phyloP scores from a whole-genome alignment of 64 coral and sea anemone species.

The Actinia equina region DNA sequence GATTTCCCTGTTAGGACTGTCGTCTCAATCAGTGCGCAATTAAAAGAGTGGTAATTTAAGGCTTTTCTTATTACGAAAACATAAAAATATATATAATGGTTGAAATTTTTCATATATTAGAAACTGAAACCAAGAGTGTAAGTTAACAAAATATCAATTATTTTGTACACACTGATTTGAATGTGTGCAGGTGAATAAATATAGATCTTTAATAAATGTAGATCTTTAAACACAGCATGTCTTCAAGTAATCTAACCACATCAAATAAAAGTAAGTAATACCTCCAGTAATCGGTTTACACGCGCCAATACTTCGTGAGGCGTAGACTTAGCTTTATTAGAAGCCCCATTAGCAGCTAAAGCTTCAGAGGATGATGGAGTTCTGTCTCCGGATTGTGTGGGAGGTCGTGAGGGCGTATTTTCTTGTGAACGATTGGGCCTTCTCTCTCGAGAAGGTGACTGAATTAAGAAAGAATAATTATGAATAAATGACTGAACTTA shows the following conservation, averaged over 20 bases:
- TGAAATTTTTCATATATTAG: too few relatives aligned
- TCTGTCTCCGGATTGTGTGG: background rate
- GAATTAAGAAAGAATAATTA: background rate
- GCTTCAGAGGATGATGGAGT: conserved; percentile 2
- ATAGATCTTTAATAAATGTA: background rate
- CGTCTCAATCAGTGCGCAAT: too few relatives aligned
- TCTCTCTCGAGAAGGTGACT: conserved; percentile 13
- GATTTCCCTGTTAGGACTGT: too few relatives aligned
- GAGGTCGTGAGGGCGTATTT: background rate
- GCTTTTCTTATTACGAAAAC: too few relatives aligned
- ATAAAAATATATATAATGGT: too few relatives aligned
- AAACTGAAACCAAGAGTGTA: too few relatives aligned
- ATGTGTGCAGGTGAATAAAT: background rate
- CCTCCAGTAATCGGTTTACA: conserved; percentile 60
- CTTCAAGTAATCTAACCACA: background rate
- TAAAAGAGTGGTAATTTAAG: too few relatives aligned
- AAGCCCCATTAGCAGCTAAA: conserved; percentile 6
- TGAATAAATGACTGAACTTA: background rate
- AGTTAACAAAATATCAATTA: too few relatives aligned
- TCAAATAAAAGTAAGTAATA: conserved; percentile 1
- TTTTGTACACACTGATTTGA: too few relatives aligned
- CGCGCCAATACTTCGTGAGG: conserved; percentile 63
- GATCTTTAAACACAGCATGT: background rate
- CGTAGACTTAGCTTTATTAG: conserved; percentile 12
- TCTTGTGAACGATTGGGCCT: conserved; percentile 1